Base-by-base conservation (phyloP, 2,113 vertebrate genomes). In the Oceanites oceanicus region DNA sequence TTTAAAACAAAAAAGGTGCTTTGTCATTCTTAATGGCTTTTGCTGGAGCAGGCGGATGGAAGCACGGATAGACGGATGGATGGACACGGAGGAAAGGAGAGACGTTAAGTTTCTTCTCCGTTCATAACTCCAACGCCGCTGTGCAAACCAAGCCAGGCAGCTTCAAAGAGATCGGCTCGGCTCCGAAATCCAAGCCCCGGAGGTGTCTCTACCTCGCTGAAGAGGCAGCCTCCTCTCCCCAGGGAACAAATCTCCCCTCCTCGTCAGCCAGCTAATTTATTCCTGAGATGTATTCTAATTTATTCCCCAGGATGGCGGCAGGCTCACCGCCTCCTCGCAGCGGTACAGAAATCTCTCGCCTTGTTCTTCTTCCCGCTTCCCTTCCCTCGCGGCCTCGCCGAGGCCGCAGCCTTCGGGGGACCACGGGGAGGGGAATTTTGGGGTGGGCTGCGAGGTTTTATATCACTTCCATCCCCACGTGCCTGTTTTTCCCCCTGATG, bases 11-110 rank as follows among this genome's bases (percentile, higher is more conserved):
- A 78, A 75, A 88, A 85, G 89, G 89, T 78, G 77, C 89, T 96
- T 96, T 94, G 88, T 91, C 90, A 72, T 86, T 52, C 67, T 59
- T 88, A 81, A 95, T 83, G 86, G 95, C 66, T 89, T 95, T 76
- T 63, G 72, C 72, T 21, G 92, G 92, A 91, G 26, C 49, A 5
- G 36, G 78, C 15, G 17, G 58, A 49, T 66, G 44, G 82, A 49
- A 52, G 58, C 25, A 9, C 1, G 6, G 83, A 5, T 29, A 30
- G 14, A 59, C 2, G 26, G 53, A 19, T 25, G 59, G 40, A 73
- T 38, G 25, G 72, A n/a, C 26, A 20, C 1, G 7, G 40, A 56
- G 79, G 44, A 42, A 27, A 5, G 36, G 27, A 74, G n/a, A 67
- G 29, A 44, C 40, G 4, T 47, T 34, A n/a, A 68, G 68, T 50